Conservation (phyloP, 2,888 invertebrate species). For the Spodoptera picta region DNA sequence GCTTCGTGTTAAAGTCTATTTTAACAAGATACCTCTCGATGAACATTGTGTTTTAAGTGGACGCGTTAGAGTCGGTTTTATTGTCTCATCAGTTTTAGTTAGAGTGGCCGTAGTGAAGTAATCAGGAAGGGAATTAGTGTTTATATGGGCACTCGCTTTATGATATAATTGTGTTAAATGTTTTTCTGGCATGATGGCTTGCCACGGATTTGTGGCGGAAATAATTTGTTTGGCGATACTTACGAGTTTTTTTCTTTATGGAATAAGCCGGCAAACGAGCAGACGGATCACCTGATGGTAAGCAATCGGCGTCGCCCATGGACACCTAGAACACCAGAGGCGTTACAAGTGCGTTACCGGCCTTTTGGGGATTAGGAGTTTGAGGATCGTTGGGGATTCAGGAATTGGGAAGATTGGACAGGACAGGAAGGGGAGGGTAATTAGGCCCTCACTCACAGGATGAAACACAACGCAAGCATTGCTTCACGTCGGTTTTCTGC, state of each 20-base stretch:
- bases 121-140: constrained; percentile 65
- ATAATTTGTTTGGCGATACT: constrained; percentile 18
- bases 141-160: constrained; percentile 58
- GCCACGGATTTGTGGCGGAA: constrained; percentile 21
- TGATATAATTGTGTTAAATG: constrained; percentile 51
- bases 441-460: no score
- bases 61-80: constrained; percentile 37
- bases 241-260: neutral
- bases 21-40: constrained; percentile 45
- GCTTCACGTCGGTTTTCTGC: no score
- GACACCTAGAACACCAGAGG: no score
- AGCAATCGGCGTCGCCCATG: no score
- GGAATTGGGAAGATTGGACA: no score
- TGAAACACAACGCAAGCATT: no score
- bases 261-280: no score
- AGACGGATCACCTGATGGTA: no score
- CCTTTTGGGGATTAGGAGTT: no score
- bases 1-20: constrained; percentile 53
- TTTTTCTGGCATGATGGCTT: constrained; percentile 35
- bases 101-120: constrained; percentile 55
- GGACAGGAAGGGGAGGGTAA: no score
- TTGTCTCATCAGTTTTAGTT: constrained; percentile 38
- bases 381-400: no score
- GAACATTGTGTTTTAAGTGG: constrained; percentile 26
- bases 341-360: no score